Evolutionary conservation across 2,888 invertebrate genomes (phyloP), one percentile per base, ranked within the genome.

Genomic region (Chirona hameri): DNA sequence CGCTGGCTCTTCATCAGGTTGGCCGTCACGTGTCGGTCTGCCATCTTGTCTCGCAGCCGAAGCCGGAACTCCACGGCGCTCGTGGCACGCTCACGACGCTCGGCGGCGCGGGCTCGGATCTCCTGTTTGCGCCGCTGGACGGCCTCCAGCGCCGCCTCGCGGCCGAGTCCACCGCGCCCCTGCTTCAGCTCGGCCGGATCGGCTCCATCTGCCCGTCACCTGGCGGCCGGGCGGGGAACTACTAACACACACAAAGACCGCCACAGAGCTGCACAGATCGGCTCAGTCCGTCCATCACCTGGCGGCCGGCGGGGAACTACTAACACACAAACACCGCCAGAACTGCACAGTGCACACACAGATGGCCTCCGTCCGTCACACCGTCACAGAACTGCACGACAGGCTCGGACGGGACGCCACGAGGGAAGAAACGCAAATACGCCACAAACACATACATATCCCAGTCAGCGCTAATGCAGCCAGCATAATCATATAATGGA

Each of bases 111-210:
- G 2, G 52, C 76, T 7, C 55, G 39, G 29, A 82, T 69, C 83
- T 29, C 48, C 60, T 79, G 69, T 60, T 84, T 83, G 21, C 83
- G 82, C 14, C 82, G 27, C 60, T 72, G 15, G 29, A 84, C 80
- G 48, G 76, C 80, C 52, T 82, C n/a, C 57, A 85, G 84, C 82
- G 84, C 83, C 76, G 84, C 81, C 82, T 84, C 82, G 82, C 84
- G 83, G 5, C 85, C 85, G 24, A 85, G 88, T 0, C 94, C 94
- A 81, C 90, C 89, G 65, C 93, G 90, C 85, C 91, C 91, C 5
- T 88, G 87, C 88, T 92, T 93, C 0, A 93, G 85, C 83, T 89
- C 69, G 93, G 90, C 5, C 89, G 88, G 83, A 93, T 91, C 0
- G 93, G 93, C 86, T 92, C 93, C 12, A 88, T 88, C 55, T 91